Base-by-base conservation (phyloP, 1,140 invertebrate genomes). In the Cephus cinctus region DNA sequence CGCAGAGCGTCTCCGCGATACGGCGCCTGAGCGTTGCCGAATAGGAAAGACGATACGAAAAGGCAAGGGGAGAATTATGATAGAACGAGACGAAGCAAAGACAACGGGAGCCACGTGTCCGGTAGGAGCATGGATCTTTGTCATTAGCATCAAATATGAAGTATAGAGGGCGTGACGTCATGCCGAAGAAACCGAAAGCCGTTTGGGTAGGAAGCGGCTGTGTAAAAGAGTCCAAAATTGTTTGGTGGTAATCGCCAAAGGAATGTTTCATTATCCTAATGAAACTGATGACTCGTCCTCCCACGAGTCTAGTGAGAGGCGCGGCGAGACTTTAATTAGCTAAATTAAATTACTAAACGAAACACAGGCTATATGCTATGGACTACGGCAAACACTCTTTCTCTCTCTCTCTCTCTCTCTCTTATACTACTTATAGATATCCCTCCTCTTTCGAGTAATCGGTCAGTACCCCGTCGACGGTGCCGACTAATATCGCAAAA, bases 341-440 rank as follows among this genome's bases (percentile, higher is more conserved):
- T 45, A 62, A 61, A 62, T 62, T 61, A 62, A 62, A 62, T 62
- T 62, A 58, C 54, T 56, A 62, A 62, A 62, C 56, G 52, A 61
- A 62, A 61, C 56, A 61, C 54, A 50, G 31, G 22, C 34, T 36
- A 15, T 36, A 36, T 36, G 34, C 31, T 23, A 21, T 42, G 43
- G 14, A 54, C 27, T 32, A 15, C 42, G 27, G 25, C 50, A 5
- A 5, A 14, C 14, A 14, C 32, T 35, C 11, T 4, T 25, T 23
- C 49, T 32, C 18, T 22, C 40, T 35, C 25, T 25, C 5, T 6
- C 6, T n/a, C 18, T 6, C 34, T n/a, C n/a, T n/a, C n/a, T n/a
- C n/a, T n/a, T n/a, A n/a, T n/a, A n/a, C n/a, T n/a, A n/a, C n/a
- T n/a, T n/a, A n/a, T n/a, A n/a, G n/a, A n/a, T n/a, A n/a, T n/a